Percentiles rank a stretch among this genome's conserved stretches.
These are phyloP conservation scores for Stichodactyla helianthus DNA, from an alignment of 64 coral and sea anemone genomes.

Conservation along the genomic window DNA sequence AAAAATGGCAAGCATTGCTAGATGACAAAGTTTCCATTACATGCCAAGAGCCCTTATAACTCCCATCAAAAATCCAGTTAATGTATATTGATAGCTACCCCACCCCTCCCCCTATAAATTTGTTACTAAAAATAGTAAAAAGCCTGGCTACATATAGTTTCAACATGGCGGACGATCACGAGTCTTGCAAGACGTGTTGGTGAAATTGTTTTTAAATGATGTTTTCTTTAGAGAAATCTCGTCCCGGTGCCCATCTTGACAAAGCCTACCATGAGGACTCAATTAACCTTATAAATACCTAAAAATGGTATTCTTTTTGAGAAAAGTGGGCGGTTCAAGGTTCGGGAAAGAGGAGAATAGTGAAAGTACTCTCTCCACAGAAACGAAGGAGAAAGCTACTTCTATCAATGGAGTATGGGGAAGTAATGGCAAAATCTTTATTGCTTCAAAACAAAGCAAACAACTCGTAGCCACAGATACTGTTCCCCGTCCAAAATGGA, in stretches of 20 bases:
- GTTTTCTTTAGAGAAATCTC: background rate
- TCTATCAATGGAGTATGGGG: constrained; percentile 37
- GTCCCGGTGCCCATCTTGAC: background rate
- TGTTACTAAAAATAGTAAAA: background rate
- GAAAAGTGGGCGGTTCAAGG: background rate
- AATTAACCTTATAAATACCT: background rate
- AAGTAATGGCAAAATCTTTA: constrained; percentile 38
- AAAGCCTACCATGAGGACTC: background rate
- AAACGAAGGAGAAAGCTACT: background rate
- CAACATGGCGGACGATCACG: constrained; percentile 4
- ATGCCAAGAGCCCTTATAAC: too few species aligned
- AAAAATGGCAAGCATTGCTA: too few species aligned
- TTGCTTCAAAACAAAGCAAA: constrained; percentile 31
- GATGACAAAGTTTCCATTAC: too few species aligned
- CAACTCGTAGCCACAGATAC: constrained; percentile 35
- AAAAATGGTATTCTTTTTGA: constrained; percentile 3
- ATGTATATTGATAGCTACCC: background rate
- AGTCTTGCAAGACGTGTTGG: background rate
- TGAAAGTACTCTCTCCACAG: background rate
- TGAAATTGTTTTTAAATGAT: background rate
- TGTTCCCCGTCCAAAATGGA: constrained; percentile 45
- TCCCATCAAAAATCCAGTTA: too few species aligned
- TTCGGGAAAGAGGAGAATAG: background rate
- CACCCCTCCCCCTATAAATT: background rate
- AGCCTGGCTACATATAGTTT: background rate